Conservation (phyloP, 2,888 invertebrate genomes). For the Parnassius apollo region DNA sequence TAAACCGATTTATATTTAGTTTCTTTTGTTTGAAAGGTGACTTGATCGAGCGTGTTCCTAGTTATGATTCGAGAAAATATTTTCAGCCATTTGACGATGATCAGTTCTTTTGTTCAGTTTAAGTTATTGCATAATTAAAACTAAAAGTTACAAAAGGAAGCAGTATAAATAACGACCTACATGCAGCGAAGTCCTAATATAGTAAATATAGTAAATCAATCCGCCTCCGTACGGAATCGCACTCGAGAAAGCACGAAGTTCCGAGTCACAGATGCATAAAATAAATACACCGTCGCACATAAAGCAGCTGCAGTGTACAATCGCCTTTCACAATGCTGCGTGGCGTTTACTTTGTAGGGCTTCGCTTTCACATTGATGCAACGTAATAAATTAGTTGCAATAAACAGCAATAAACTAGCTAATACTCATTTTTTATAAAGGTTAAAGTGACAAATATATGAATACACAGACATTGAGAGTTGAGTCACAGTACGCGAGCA, state of each 20-base stretch:
- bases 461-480: no score
- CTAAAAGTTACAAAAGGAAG: neutral
- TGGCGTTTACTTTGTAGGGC: neutral
- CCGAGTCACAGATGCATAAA: slow-evolving; percentile 4
- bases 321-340: slow-evolving; percentile 4
- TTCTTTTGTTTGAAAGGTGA: no score
- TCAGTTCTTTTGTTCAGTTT: no score
- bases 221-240: slow-evolving; percentile 3
- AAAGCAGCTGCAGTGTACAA: neutral
- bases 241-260: neutral
- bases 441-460: no score
- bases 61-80: no score
- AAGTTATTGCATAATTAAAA: no score
- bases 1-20: no score
- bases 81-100: no score
- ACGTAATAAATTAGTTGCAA: neutral
- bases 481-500: no score
- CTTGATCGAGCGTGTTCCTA: no score
- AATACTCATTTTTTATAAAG: no score
- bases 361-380: neutral
- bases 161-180: slow-evolving; percentile 8
- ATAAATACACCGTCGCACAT: slow-evolving; percentile 2
- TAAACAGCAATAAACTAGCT: no score
- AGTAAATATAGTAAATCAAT: slow-evolving; percentile 3
- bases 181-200: neutral